Base-by-base conservation (phyloP, 2,888 invertebrate species). In the Xylota sylvarum region DNA sequence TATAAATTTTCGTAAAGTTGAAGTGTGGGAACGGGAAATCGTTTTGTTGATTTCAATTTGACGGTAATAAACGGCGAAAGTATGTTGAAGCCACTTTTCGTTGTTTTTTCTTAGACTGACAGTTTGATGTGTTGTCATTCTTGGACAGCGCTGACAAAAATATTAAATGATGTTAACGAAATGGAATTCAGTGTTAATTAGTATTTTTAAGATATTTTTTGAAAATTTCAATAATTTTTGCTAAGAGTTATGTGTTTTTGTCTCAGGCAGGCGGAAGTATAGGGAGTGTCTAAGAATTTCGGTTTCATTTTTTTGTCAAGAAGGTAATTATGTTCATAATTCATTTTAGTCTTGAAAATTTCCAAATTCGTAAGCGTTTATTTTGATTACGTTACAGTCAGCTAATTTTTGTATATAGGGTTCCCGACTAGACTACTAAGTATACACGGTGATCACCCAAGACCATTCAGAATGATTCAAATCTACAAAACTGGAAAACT, bases 1-100 rank as follows among this genome's bases (percentile, higher is more conserved):
- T 12, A 5, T 10, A 30, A 14, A 5, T 46, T 14, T 23, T 23
- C 6, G n/a, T 0, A 4, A 23, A 30, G 37, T 58, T 37, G 5
- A 7, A 58, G 58, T 30, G 55, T 14, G 23, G 37, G 37, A 27
- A 7, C 6, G 58, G 27, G 27, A 55, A 69, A 12, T 5, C 46
- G 56, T 72, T 72, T 58, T 48, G 58, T 48, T 72, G 23, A 60
- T 60, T 72, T 72, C 48, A 60, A 72, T 60, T 58, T 72, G 48
- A 48, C 10, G 35, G 58, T 48, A 48, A 43, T 70, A 43, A 56
- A 32, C 43, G 27, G 55, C 55, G 17, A 17, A 9, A 46, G 46
- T 10, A 43, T 46, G 55, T 64, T 46, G 3, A 52, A 74, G 27
- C n/a, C 46, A 58, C 60, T 60, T 60, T 37, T 48, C 17, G 17